Evolutionary conservation across 2,113 vertebrate species (phyloP).

Genomic region (Hyperopisus bebe): DNA sequence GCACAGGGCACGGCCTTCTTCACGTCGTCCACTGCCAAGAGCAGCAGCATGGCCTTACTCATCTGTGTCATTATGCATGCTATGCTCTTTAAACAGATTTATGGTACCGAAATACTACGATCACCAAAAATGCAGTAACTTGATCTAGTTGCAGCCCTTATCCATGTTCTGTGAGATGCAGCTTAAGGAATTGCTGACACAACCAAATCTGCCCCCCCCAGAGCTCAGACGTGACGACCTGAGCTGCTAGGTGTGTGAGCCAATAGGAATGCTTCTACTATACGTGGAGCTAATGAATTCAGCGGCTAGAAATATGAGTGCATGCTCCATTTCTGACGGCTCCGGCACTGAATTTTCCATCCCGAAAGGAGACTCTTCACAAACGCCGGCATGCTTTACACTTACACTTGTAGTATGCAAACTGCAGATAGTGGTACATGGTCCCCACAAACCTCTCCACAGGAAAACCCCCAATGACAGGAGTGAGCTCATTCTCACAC

Average conservation of each 20-base stretch:
- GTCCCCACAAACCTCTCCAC: conserved; percentile 97
- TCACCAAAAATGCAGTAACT: not conserved
- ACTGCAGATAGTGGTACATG: conserved; percentile 98
- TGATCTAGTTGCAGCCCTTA: not conserved
- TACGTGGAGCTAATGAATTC: not conserved
- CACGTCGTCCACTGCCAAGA: conserved; percentile 76
- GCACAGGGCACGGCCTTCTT: conserved; percentile 89
- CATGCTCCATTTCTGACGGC: not conserved
- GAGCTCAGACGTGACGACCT: not conserved
- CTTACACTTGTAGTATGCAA: conserved; percentile 96
- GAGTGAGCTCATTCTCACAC: conserved; percentile 83
- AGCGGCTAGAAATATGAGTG: not conserved
- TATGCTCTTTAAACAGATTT: not conserved
- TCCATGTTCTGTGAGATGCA: not conserved
- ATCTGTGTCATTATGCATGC: no score
- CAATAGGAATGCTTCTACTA: not conserved
- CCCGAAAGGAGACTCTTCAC: not conserved
- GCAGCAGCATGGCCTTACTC: not conserved
- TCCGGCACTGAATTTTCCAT: not conserved
- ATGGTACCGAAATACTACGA: not conserved
- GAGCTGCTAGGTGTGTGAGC: not conserved
- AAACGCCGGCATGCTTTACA: conserved; percentile 20
- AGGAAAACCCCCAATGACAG: conserved; percentile 79
- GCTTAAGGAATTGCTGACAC: no score
- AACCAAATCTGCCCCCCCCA: no score